Conservation (phyloP, 1,140 invertebrate genomes). For the Andricus grossulariae region DNA sequence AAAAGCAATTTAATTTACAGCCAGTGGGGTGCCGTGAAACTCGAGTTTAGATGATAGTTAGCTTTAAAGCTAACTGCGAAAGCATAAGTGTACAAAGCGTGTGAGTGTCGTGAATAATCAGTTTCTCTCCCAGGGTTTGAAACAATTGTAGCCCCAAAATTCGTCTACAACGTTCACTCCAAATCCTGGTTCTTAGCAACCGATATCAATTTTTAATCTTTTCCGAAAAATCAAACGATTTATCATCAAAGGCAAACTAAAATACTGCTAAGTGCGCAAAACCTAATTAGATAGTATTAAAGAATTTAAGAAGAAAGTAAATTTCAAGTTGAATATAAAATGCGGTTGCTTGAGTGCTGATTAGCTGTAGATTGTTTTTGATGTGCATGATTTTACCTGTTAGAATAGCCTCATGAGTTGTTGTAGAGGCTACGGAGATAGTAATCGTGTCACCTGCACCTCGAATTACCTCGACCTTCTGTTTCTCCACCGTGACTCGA, state of each 20-base stretch:
- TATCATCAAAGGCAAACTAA: neutral
- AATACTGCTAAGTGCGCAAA: neutral
- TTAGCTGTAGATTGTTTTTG: neutral
- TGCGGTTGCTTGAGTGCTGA: constrained; percentile 8
- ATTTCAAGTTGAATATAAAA: neutral
- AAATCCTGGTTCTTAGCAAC: neutral
- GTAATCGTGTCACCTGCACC: constrained; percentile 79
- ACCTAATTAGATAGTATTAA: neutral
- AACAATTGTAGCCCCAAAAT: no score
- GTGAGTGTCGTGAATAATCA: neutral
- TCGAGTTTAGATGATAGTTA: constrained; percentile 5
- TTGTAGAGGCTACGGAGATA: constrained; percentile 79
- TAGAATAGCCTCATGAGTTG: constrained; percentile 79
- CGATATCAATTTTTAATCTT: neutral
- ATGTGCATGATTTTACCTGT: constrained; percentile 75
- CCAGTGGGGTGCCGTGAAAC: no score
- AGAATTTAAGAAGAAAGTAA: neutral
- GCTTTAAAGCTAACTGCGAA: neutral
- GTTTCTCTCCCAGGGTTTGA: neutral
- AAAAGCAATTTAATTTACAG: no score
- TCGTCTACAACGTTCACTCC: neutral
- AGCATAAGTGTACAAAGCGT: constrained; percentile 23
- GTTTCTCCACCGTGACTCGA: constrained; percentile 77
- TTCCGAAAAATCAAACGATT: neutral
- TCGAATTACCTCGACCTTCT: constrained; percentile 77